Evolutionary conservation across 2,113 vertebrate genomes (phyloP).

Genomic region (Motacilla tschutschensis): DNA sequence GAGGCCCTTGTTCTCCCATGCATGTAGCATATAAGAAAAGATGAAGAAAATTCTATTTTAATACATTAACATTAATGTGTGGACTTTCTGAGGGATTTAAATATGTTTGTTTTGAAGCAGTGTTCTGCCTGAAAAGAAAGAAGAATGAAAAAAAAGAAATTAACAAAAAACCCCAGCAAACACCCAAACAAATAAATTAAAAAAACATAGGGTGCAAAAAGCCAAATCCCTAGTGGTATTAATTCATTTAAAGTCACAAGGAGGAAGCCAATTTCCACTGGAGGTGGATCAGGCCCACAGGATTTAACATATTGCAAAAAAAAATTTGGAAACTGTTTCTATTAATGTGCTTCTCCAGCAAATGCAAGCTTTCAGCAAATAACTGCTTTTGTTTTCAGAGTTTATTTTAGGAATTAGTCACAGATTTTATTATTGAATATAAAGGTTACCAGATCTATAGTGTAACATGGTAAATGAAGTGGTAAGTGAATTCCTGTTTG

Average conservation of each 20-base stretch:
- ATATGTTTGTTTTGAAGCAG: not conserved
- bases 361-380: constrained; percentile 2
- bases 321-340: not conserved
- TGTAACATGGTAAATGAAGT: constrained; percentile 41
- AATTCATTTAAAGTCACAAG: not conserved
- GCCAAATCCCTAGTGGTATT: not conserved
- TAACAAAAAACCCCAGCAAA: accelerated
- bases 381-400: not conserved
- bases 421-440: constrained; percentile 30
- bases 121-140: not conserved
- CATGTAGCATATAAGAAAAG: not conserved
- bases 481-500: constrained; percentile 35
- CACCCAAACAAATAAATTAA: not conserved
- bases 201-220: not conserved
- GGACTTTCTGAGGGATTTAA: not conserved
- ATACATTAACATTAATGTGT: not conserved
- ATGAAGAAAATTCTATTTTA: not conserved
- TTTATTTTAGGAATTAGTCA: constrained; percentile 41
- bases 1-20: not conserved
- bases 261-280: not conserved
- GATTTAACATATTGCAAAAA: not conserved
- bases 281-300: not conserved
- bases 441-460: constrained; percentile 44
- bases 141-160: not conserved
- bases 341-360: not conserved